Base-by-base conservation (phyloP, 2,888 invertebrate genomes). In the Pachydiplax longipennis region DNA sequence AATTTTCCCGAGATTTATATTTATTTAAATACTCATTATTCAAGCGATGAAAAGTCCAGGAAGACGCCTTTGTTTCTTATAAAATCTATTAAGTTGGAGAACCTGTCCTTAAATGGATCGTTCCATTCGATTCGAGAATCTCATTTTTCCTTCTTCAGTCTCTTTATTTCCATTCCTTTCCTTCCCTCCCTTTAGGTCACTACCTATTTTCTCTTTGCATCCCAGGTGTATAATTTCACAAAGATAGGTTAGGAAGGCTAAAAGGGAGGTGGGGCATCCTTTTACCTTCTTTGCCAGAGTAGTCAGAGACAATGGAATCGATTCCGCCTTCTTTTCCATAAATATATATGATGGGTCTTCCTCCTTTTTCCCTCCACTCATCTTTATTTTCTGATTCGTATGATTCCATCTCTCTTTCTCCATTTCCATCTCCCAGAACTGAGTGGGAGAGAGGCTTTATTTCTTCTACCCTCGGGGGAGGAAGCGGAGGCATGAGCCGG, bases 281-380 rank as follows among this genome's bases (percentile, higher is more conserved):
- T 73, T 87, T 87, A 87, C 37, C 58, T 37, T 1, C 87, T 87
- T 87, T 87, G 87, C 87, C 58, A 65, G 83, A 83, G 83, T 58
- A 83, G 58, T 35, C 83, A 83, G 87, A 87, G 87, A 87, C 87
- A 87, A 87, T 87, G 87, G 61, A 87, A 87, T 87, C 87, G 87
- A 87, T 87, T 65, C 83, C 58, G 58, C 83, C 83, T 83, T 83
- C 25, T 83, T 87, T 87, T 87, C 87, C 87, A 87, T 87, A 87
- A 87, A 87, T 87, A 87, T 87, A 87, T 61, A 61, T 61, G 87
- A 87, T 61, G 87, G 37, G 37, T 18, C 65, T 87, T 61, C 13
- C 82, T 82, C 8, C 6, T 6, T n/a, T n/a, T 61, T 18, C 53
- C 35, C 15, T 31, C 37, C 83, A n/a, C 58, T 61, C 35, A 18